Conservation (phyloP, 2,888 invertebrate genomes). For the Pherbina coryleti region DNA sequence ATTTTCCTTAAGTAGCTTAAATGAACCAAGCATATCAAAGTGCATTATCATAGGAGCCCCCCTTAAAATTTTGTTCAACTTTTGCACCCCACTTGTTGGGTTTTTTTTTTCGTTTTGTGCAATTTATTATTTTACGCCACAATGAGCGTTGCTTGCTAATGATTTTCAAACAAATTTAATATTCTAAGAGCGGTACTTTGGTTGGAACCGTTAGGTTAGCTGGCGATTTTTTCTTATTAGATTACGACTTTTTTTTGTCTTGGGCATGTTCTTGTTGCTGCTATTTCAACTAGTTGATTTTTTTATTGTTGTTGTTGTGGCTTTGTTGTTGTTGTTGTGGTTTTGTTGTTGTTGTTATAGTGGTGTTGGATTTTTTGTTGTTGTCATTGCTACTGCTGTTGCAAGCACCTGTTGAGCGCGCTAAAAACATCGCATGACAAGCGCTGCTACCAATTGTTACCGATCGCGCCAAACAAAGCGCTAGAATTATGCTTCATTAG, state of each 20-base stretch:
- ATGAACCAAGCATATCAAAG: too few species aligned
- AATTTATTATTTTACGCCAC: background rate
- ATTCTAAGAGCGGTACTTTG: constrained; percentile 2
- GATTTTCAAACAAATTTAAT: constrained; percentile 1
- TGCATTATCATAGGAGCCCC: too few species aligned
- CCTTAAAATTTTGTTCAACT: too few species aligned
- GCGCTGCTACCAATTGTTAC: background rate
- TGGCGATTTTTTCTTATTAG: background rate
- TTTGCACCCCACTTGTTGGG: background rate
- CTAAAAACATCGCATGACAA: background rate
- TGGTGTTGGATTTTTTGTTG: background rate
- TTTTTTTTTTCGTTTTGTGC: background rate
- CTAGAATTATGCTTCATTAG: background rate
- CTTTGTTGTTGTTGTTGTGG: background rate
- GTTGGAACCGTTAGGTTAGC: background rate
- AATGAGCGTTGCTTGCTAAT: constrained; percentile 3
- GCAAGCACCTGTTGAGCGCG: background rate
- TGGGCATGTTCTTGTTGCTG: background rate
- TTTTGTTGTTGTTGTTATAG: background rate
- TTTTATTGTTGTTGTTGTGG: background rate
- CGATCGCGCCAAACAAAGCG: background rate
- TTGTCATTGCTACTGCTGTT: background rate
- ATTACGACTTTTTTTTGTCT: too few species aligned
- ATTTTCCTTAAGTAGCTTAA: too few species aligned
- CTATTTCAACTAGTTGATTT: too few species aligned